Base-by-base conservation (phyloP, 2,797 vertebrate species). In the Oreochromis mossambicus region DNA sequence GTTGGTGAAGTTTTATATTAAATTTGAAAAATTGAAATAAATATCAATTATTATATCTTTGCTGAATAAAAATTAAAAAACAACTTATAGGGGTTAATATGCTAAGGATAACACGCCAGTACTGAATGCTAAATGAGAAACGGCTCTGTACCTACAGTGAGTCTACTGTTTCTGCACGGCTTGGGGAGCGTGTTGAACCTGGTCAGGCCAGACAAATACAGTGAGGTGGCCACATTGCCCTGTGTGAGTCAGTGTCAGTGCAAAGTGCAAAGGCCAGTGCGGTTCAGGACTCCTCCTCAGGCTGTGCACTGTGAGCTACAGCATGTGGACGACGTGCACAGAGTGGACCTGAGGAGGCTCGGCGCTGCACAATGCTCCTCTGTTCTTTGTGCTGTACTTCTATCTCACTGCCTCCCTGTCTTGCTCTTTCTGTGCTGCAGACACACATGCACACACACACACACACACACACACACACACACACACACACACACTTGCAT, bases 341-440 rank as follows among this genome's bases (percentile, higher is more conserved):
- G 52, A 83, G 83, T 77, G 73, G 81, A 87, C 91, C 52, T 7
- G 81, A 84, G 88, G 86, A 91, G 92, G 81, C 92, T 89, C 88
- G 38, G 87, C 70, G 3, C 80, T 51, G 66, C 88, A 96, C 95
- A 96, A 95, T 92, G 94, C 94, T 93, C 90, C 88, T 94, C 95
- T 96, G 95, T 96, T 95, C 93, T 90, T 90, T 82, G 89, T 94
- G 92, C 84, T 91, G 86, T 78, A 87, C 87, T 79, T 81, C 86
- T 90, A 80, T 82, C 89, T 89, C 79, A 8, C 90, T 86, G 83
- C 76, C 83, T 73, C 84, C 80, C 82, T 83, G 43, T 88, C 81
- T 89, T 81, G 86, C 84, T 83, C 80, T 83, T 79, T 87, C 88
- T 87, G 83, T 70, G 79, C 78, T 51, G 78, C 81, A 81, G 38